Percentiles rank a stretch among this genome's conserved stretches.
Conservation (phyloP, 35 echinoderm and acorn worm species). For the Stichopus chloronotus region DNA sequence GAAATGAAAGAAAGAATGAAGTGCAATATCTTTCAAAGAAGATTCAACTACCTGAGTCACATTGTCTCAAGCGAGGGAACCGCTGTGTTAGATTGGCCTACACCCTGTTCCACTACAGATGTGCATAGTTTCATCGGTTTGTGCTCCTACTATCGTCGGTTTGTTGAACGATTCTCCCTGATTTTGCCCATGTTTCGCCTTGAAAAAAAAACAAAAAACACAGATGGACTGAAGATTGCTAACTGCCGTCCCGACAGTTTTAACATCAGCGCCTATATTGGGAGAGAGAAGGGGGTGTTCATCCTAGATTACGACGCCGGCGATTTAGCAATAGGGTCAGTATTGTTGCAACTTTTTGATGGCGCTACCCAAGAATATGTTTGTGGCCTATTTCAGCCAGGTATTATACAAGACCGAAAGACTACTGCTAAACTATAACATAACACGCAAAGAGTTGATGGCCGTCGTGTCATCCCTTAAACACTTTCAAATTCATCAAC, state of each 20-base stretch:
- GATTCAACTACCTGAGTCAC: constrained; percentile 72
- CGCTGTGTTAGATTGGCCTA: constrained; percentile 55
- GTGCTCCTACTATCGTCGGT: too few species aligned
- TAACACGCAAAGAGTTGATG: constrained; percentile 81
- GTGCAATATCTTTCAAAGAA: constrained; percentile 59
- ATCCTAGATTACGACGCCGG: constrained; percentile 77
- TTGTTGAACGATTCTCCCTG: too few species aligned
- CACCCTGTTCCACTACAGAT: not conserved
- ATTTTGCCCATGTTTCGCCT: too few species aligned
- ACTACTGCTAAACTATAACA: constrained; percentile 69
- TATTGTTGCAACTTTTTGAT: constrained; percentile 64
- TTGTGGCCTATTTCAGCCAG: constrained; percentile 59
- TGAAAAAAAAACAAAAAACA: not conserved
- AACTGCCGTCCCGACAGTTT: constrained; percentile 40
- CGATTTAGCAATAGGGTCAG: constrained; percentile 59
- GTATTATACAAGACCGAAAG: constrained; percentile 63
- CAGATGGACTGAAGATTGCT: constrained; percentile 52
- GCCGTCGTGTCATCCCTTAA: constrained; percentile 62
- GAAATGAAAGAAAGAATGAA: constrained; percentile 54
- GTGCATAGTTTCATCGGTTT: too few species aligned
- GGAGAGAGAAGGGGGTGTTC: constrained; percentile 25
- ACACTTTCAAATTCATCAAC: too few species aligned
- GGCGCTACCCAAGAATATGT: constrained; percentile 26
- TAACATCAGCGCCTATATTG: constrained; percentile 62
- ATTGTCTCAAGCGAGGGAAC: constrained; percentile 47